Evolutionary conservation across 2,113 vertebrate genomes (phyloP).

Genomic region (Bolborhynchus lineola): DNA sequence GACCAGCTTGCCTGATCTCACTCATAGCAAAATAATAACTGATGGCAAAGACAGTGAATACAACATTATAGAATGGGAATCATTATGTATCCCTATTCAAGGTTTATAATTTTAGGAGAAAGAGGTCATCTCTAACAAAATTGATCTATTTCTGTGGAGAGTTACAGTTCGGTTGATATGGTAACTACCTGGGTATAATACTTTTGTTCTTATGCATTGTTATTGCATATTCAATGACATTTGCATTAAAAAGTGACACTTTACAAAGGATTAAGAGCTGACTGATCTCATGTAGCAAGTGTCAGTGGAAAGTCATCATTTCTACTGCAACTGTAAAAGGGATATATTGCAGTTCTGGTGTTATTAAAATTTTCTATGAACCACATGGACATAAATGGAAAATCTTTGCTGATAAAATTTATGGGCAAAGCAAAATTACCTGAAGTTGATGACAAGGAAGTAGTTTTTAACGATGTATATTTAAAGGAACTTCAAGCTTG

Average conservation of each 20-base stretch:
- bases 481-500: background rate
- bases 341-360: background rate
- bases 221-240: background rate
- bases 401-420: background rate
- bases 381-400: background rate
- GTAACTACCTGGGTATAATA: slow-evolving; percentile 6
- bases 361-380: background rate
- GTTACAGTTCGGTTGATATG: slow-evolving; percentile 12
- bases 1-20: background rate
- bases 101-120: slow-evolving; percentile 1
- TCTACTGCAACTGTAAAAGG: background rate
- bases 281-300: background rate
- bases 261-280: background rate
- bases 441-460: background rate
- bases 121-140: slow-evolving; percentile 5
- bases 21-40: background rate
- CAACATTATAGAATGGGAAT: background rate
- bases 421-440: background rate
- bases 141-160: background rate
- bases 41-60: background rate
- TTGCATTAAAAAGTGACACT: slow-evolving; percentile 25
- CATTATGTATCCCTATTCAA: background rate
- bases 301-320: background rate
- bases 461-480: background rate
- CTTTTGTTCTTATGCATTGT: background rate